Conservation (phyloP, 2,888 invertebrate species). For the Zeuzera pyrina region DNA sequence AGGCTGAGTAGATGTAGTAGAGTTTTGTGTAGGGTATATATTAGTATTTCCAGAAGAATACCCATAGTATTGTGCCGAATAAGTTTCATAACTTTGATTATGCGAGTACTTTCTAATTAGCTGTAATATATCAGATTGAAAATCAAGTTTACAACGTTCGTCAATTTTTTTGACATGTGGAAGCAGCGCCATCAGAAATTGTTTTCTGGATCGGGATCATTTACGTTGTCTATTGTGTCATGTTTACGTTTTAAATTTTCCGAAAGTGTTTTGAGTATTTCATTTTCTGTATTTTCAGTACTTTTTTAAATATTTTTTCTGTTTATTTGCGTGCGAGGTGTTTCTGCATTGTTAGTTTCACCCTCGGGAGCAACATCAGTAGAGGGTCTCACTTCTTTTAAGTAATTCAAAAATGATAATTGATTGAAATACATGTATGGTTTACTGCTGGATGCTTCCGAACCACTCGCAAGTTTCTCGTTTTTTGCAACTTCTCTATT, state of each 20-base stretch:
- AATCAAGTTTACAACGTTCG: constrained; percentile 17
- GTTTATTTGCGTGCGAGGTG: constrained; percentile 22
- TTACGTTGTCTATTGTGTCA: too few species aligned
- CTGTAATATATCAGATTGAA: constrained; percentile 19
- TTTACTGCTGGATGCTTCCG: constrained; percentile 20
- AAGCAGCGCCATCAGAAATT: constrained; percentile 19
- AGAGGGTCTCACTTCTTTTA: constrained; percentile 20
- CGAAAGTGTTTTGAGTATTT: constrained; percentile 17
- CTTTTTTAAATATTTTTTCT: constrained; percentile 16
- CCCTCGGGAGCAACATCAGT: constrained; percentile 14
- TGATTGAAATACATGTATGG: constrained; percentile 22
- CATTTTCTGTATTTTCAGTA: constrained; percentile 20
- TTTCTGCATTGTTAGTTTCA: constrained; percentile 20
- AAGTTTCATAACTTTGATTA: constrained; percentile 22
- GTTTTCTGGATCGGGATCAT: constrained; percentile 18
- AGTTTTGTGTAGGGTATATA: constrained; percentile 19
- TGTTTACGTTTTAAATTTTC: too few species aligned
- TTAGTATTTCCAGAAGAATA: constrained; percentile 20
- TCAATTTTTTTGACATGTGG: constrained; percentile 19
- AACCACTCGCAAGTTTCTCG: constrained; percentile 20
- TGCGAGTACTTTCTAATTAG: constrained; percentile 22
- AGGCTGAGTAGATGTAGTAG: constrained; percentile 16
- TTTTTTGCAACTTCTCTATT: constrained; percentile 20
- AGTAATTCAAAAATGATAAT: constrained; percentile 20
- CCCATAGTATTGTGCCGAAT: constrained; percentile 20